Evolutionary conservation across 1,140 invertebrate species (phyloP).

Genomic region (Proctacanthus coquilletti): DNA sequence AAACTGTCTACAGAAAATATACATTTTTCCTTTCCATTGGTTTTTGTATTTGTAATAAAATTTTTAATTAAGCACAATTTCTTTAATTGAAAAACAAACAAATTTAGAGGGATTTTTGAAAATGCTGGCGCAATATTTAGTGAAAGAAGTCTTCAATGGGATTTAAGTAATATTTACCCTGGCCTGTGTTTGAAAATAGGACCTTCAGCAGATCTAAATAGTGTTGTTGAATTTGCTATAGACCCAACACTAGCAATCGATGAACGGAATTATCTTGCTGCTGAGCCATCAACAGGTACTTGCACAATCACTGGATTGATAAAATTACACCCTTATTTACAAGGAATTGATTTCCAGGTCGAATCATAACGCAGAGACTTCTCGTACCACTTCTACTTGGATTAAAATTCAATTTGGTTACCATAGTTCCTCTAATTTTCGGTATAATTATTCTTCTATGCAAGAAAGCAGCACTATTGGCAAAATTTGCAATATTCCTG

Average conservation of each 20-base stretch:
- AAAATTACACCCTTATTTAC: no score
- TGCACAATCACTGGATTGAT: no score
- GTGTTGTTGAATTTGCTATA: conserved; percentile 55
- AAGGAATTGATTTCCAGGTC: conserved; percentile 46
- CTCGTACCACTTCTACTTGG: conserved; percentile 54
- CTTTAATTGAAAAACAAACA: no score
- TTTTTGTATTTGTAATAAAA: no score
- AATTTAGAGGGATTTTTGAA: conserved; percentile 42
- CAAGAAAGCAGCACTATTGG: conserved; percentile 55
- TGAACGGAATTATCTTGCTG: conserved; percentile 26
- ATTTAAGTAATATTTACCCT: conserved; percentile 49
- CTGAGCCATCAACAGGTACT: conserved; percentile 34
- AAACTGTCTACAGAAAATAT: no score
- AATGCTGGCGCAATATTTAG: conserved; percentile 53
- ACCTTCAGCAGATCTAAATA: conserved; percentile 40
- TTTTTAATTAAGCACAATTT: no score
- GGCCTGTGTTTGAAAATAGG: conserved; percentile 53
- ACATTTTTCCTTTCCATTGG: no score
- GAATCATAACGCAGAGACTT: conserved; percentile 47
- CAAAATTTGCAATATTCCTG: conserved; percentile 51
- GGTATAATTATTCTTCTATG: conserved; percentile 48
- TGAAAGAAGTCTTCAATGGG: conserved; percentile 52
- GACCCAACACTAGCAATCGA: conserved; percentile 38
- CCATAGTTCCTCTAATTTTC: conserved; percentile 51
- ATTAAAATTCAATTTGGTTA: conserved; percentile 57